Evolutionary conservation across 2,888 invertebrate species (phyloP).

Genomic region (Scaptomyza cyrtandrae): DNA sequence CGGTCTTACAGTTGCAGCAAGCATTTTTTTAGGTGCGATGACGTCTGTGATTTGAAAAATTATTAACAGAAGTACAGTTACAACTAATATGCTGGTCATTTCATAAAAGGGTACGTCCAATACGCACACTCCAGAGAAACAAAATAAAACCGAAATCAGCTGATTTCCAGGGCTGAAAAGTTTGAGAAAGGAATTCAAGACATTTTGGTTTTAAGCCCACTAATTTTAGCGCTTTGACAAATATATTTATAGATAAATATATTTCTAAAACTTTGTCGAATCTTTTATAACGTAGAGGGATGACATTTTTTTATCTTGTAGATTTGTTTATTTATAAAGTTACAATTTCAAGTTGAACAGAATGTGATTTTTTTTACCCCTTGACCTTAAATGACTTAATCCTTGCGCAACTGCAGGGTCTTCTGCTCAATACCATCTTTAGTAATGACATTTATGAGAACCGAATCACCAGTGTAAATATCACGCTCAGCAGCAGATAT

Average conservation of each 20-base stretch:
- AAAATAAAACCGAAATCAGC: conserved; percentile 25
- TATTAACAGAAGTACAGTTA: background rate
- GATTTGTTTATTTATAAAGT: conserved; percentile 51
- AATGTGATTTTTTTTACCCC: conserved; percentile 23
- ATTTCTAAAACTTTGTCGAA: too few species aligned
- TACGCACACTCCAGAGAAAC: conserved; percentile 17
- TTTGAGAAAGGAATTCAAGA: background rate
- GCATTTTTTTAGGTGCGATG: conserved; percentile 29
- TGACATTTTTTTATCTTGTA: conserved; percentile 20
- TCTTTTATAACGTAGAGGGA: background rate
- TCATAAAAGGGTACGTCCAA: background rate
- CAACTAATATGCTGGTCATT: conserved; percentile 30
- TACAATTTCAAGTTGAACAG: conserved; percentile 61
- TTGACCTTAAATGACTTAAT: conserved; percentile 86
- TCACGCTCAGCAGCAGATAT: conserved; percentile 99
- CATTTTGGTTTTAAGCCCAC: background rate
- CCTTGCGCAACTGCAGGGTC: conserved; percentile 92
- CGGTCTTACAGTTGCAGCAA: conserved; percentile 66
- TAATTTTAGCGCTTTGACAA: background rate
- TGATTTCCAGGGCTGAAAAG: conserved; percentile 17
- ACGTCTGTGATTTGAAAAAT: background rate
- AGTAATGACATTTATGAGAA: conserved; percentile 94
- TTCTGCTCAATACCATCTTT: conserved; percentile 91
- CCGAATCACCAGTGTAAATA: conserved; percentile 97
- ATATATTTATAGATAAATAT: too few species aligned